These are phyloP conservation scores for Planococcus citri DNA, from an alignment of 1,140 invertebrate species.

Conservation along the genomic window DNA sequence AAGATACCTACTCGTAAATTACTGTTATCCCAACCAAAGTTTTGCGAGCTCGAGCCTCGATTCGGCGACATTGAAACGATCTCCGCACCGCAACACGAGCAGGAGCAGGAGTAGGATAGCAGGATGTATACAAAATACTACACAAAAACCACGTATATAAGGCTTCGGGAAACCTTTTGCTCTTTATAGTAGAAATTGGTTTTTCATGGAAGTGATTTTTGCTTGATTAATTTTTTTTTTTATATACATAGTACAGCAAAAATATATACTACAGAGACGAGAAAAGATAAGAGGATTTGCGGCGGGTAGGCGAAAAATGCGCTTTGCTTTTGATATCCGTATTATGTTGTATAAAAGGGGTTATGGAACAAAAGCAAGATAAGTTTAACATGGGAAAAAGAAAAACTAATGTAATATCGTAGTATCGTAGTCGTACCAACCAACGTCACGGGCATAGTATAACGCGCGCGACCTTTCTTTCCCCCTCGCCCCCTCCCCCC, in stretches of 20 bases:
- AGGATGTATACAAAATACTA: neutral
- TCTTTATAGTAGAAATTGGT: neutral
- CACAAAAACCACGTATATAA: neutral
- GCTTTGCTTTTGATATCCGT: constrained; percentile 6
- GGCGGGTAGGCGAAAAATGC: constrained; percentile 1
- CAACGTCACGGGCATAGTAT: neutral
- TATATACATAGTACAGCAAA: neutral
- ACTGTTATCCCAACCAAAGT: too few species aligned
- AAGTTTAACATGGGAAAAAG: constrained; percentile 2
- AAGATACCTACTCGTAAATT: too few species aligned
- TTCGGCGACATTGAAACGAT: too few species aligned
- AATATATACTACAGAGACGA: neutral
- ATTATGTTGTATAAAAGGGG: constrained; percentile 7
- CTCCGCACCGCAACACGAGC: too few species aligned
- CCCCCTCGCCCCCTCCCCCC: too few species aligned
- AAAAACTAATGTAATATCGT: neutral
- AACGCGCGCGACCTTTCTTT: neutral
- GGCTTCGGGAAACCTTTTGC: neutral
- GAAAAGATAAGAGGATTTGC: constrained; percentile 6
- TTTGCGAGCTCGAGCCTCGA: too few species aligned
- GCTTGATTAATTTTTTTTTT: constrained; percentile 6
- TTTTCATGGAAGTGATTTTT: constrained; percentile 7
- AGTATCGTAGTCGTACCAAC: too few species aligned
- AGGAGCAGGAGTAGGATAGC: too few species aligned
- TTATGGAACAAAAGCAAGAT: constrained; percentile 1